phyloP scores from a whole-genome alignment of 2,888 invertebrate species.

The Poecilobothrus nobilitatus region DNA sequence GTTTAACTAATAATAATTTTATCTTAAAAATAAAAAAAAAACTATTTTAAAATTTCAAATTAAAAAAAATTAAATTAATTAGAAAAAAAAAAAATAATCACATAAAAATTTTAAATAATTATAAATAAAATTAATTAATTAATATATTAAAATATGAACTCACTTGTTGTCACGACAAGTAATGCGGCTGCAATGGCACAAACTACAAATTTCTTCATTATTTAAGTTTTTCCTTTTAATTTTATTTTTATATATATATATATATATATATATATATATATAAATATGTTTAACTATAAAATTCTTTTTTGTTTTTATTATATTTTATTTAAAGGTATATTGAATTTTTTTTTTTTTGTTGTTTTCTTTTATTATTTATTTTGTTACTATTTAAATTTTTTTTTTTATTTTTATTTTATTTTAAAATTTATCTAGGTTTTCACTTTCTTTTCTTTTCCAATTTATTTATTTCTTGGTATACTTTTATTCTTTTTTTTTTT shows the following conservation, averaged over 20 bases:
- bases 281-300: neutral
- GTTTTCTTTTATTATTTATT: too few relatives aligned
- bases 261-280: neutral
- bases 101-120: too few relatives aligned
- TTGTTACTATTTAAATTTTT: neutral
- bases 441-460: neutral
- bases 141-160: slow-evolving; percentile 26
- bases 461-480: too few relatives aligned
- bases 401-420: neutral
- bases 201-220: slow-evolving; percentile 39
- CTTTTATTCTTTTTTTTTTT: too few relatives aligned
- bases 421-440: neutral
- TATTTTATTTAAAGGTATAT: neutral
- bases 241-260: neutral
- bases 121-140: neutral
- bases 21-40: too few relatives aligned
- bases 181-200: slow-evolving; percentile 39
- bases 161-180: slow-evolving; percentile 39
- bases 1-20: too few relatives aligned
- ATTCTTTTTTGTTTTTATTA: neutral
- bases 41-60: too few relatives aligned
- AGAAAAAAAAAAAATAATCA: too few relatives aligned
- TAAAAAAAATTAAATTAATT: too few relatives aligned
- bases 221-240: slow-evolving; percentile 18
- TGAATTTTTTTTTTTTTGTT: neutral